Evolutionary conservation across 2,113 vertebrate genomes (phyloP).

Genomic region (Equus przewalskii): DNA sequence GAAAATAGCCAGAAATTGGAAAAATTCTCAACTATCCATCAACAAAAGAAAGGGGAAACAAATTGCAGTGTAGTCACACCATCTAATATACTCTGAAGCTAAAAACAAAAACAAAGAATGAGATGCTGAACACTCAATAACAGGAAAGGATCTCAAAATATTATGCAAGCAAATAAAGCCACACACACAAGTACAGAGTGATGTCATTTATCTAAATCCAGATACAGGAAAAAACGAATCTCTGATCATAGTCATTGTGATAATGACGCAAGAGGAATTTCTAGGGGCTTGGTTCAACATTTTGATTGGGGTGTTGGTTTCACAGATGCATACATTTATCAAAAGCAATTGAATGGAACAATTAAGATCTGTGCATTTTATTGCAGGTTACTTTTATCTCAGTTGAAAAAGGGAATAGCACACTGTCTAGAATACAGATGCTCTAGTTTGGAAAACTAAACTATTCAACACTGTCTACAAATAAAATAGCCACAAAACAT

Average conservation of each 20-base stretch:
- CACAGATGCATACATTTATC: neutral
- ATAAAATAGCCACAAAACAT: neutral
- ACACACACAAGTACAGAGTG: neutral
- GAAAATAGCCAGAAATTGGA: neutral
- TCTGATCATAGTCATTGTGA: neutral
- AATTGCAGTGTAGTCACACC: neutral
- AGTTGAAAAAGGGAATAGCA: neutral
- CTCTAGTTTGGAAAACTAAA: neutral
- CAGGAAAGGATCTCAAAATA: neutral
- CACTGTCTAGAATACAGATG: neutral
- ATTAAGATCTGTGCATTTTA: neutral
- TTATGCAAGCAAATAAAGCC: neutral
- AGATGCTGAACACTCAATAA: neutral
- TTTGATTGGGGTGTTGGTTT: neutral
- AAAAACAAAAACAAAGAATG: neutral
- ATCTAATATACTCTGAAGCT: neutral
- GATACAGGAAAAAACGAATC: neutral
- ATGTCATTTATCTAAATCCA: slow-evolving; percentile 25
- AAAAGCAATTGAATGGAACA: neutral
- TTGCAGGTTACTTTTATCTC: neutral
- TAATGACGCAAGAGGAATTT: neutral
- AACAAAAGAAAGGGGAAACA: neutral
- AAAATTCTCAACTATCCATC: neutral
- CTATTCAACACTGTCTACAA: neutral
- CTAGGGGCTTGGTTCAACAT: neutral